Percentiles rank a stretch among this genome's conserved stretches.
Conservation (phyloP, 2,888 invertebrate genomes). For the Ophioninae sp. region DNA sequence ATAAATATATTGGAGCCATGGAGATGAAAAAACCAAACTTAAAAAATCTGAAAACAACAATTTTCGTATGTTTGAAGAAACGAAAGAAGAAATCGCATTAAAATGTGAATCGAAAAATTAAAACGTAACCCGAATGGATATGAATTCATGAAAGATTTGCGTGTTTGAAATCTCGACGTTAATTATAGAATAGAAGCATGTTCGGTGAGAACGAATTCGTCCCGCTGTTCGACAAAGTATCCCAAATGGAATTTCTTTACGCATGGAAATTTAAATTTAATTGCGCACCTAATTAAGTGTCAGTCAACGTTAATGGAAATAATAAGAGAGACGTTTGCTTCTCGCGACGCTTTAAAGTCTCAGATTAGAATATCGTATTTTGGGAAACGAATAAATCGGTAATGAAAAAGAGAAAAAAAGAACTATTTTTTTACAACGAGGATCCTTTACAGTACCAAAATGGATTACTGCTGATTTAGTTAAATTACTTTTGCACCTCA, state of each 20-base stretch:
- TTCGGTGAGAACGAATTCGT: background rate
- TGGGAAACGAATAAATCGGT: no score
- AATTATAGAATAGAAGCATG: constrained; percentile 42
- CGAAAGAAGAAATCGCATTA: background rate
- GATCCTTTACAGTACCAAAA: no score
- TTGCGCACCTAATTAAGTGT: constrained; percentile 58
- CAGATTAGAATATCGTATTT: no score
- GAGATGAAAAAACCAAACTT: no score
- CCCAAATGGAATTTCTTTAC: constrained; percentile 23
- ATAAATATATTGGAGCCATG: no score
- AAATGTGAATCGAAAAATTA: background rate
- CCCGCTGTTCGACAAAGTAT: constrained; percentile 5
- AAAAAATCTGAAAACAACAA: no score
- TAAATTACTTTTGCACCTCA: background rate
- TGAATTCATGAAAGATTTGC: background rate
- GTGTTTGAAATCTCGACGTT: constrained; percentile 25
- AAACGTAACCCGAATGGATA: background rate
- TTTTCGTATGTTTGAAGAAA: no score
- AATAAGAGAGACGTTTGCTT: background rate
- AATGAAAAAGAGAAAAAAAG: no score
- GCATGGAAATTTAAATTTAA: constrained; percentile 50
- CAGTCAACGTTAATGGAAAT: constrained; percentile 57
- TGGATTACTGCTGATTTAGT: no score
- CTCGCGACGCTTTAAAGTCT: background rate
- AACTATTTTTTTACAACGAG: no score